Percentiles rank a stretch among this genome's conserved stretches.
Conservation (phyloP, 2,888 invertebrate genomes). For the Arctia plantaginis region DNA sequence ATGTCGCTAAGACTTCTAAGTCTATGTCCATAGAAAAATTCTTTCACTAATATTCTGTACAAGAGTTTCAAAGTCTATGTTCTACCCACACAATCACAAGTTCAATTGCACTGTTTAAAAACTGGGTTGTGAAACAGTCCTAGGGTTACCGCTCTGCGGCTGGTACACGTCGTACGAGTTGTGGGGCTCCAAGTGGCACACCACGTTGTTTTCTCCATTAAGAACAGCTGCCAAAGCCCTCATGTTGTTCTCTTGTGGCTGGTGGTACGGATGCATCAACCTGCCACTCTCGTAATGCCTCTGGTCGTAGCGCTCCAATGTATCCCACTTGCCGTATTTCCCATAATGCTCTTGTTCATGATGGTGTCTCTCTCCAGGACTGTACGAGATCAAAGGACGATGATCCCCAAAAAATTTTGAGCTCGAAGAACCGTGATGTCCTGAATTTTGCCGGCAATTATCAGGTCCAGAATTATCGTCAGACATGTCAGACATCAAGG, state of each 20-base stretch:
- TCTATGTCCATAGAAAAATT: slow-evolving; percentile 83
- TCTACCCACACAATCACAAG: slow-evolving; percentile 46
- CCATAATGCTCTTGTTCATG: slow-evolving; percentile 82
- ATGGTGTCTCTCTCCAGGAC: slow-evolving; percentile 88
- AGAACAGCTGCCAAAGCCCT: slow-evolving; percentile 91
- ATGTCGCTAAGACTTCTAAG: slow-evolving; percentile 74
- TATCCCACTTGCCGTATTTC: slow-evolving; percentile 84
- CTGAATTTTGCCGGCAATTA: slow-evolving; percentile 89
- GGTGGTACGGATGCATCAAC: slow-evolving; percentile 84
- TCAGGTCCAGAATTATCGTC: slow-evolving; percentile 89
- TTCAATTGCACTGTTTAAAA: slow-evolving; percentile 69
- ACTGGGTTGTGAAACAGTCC: slow-evolving; percentile 84
- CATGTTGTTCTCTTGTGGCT: slow-evolving; percentile 86
- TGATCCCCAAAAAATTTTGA: slow-evolving; percentile 93
- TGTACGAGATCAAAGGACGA: slow-evolving; percentile 92
- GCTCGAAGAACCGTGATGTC: slow-evolving; percentile 82
- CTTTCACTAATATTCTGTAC: slow-evolving; percentile 79
- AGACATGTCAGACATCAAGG: slow-evolving; percentile 91
- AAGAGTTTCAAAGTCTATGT: slow-evolving; percentile 44
- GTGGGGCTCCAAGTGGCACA: slow-evolving; percentile 93
- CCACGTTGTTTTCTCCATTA: slow-evolving; percentile 94
- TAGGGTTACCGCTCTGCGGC: slow-evolving; percentile 77
- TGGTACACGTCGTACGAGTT: slow-evolving; percentile 84
- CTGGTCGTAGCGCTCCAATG: slow-evolving; percentile 83
- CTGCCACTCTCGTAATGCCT: slow-evolving; percentile 83